Base-by-base conservation (phyloP, 2,888 invertebrate species). In the Aelia acuminata region DNA sequence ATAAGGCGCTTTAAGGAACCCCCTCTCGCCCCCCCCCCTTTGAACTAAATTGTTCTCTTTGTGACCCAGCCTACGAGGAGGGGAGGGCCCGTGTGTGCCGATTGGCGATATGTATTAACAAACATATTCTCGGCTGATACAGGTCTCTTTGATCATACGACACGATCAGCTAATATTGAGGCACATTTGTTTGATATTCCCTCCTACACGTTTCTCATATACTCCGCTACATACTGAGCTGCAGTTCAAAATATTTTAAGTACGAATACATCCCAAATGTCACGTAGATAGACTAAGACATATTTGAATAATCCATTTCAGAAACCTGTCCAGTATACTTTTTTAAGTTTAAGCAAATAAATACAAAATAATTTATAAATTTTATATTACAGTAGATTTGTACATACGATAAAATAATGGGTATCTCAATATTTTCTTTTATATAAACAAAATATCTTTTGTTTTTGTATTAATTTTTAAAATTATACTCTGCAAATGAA, bases 131-230 rank as follows among this genome's bases (percentile, higher is more conserved):
- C 31, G 18, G 63, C 35, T 70, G 63, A 70, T 70, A 70, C 18
- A 35, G 18, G 31, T 35, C 63, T 70, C 63, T 70, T 70, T 70
- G 63, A 70, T 70, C 31, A 31, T 70, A 35, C 63, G 63, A 70
- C 63, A 70, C 63, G 63, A 70, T 70, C 63, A 10, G 63, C 63
- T 70, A 70, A 70, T 70, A 70, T 70, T 70, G 63, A 18, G 18
- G 31, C 7, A 31, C 18, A 70, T 35, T 70, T 70, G 63, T 70
- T 70, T 70, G 63, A 35, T 70, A 70, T 70, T 57, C 35, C 63
- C 35, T 70, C 18, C 31, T 35, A 35, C 18, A 35, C 35, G 31
- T 35, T 35, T 35, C 63, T 70, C 18, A n/a, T 70, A 70, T 70
- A 70, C 35, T 70, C 35, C 20, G 18, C 63, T 7, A 70, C 35